Conservation (phyloP, 2,797 vertebrate genomes). For the Sus cebifrons region DNA sequence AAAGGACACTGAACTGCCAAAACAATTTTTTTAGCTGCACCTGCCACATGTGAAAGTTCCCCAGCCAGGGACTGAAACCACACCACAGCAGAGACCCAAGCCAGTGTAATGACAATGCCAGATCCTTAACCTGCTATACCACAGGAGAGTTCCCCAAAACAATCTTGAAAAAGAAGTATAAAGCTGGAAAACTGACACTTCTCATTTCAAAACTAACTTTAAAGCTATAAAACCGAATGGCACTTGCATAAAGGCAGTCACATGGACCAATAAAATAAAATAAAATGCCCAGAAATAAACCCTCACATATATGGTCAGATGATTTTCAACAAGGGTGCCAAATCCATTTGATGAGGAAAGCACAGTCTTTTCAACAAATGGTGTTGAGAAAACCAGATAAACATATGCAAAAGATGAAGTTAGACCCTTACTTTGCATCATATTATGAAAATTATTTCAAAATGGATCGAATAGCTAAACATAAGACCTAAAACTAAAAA, state of each 20-base stretch:
- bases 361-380: neutral
- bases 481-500: neutral
- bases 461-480: neutral
- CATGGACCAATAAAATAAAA: neutral
- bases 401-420: neutral
- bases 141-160: neutral
- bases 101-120: no score
- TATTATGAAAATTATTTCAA: neutral
- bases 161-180: neutral
- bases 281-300: neutral
- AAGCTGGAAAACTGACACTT: neutral
- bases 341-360: neutral
- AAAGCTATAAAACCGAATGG: neutral
- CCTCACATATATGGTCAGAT: neutral
- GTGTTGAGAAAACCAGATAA: neutral
- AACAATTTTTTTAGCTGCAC: neutral
- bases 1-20: neutral
- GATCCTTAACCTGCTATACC: no score
- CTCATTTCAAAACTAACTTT: neutral
- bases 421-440: neutral
- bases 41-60: no score
- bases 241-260: neutral
- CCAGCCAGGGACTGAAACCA: no score
- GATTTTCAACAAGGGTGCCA: constrained; percentile 12
- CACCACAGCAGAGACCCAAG: no score